Evolutionary conservation across 2,113 vertebrate species (phyloP), one percentile per base, ranked within the genome.

Genomic region (Mus pahari): DNA sequence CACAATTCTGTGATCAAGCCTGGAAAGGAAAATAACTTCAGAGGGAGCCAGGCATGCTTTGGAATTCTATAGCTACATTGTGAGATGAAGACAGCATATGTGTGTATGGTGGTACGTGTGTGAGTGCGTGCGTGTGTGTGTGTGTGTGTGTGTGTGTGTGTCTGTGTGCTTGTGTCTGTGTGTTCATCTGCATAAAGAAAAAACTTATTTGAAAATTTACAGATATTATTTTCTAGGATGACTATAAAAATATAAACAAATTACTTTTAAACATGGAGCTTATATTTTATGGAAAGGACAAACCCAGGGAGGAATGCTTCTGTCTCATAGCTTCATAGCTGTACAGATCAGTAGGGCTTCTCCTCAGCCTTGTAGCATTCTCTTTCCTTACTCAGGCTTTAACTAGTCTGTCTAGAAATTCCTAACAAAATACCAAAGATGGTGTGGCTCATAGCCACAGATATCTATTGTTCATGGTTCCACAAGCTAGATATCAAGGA

Each of bases 11-110:
- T 0, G 6, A 92, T 97, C 82, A 87, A 96, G 78, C 8, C 62
- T 89, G 73, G n/a, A 53, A 95, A 96, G 92, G 48, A 92, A 94
- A 96, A 95, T 79, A 86, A 91, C 84, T 90, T 93, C 81, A 91
- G 90, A 93, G 60, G 11, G 78, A 97, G 58, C 19, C 55, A 94
- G 55, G 68, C 2, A 1, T 71, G 50, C 75, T 95, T 55, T 84
- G 92, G 74, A 93, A 88, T 55, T 90, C 36, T 77, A 64, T 13
- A 70, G 36, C 13, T 73, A 42, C 28, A 68, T 28, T 70, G 83
- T 19, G 14, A 73, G 42, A 71, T 10, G 3, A 42, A 71, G 42
- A 4, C 14, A 45, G 73, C 26, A n/a, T 33, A 28, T 5, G 9
- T 28, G 70, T 66, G 31, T 33, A 8, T 60, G 31, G 10, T 68